These are phyloP conservation scores for Herminia tarsipennalis DNA, from an alignment of 2,888 invertebrate species.

Conservation along the genomic window DNA sequence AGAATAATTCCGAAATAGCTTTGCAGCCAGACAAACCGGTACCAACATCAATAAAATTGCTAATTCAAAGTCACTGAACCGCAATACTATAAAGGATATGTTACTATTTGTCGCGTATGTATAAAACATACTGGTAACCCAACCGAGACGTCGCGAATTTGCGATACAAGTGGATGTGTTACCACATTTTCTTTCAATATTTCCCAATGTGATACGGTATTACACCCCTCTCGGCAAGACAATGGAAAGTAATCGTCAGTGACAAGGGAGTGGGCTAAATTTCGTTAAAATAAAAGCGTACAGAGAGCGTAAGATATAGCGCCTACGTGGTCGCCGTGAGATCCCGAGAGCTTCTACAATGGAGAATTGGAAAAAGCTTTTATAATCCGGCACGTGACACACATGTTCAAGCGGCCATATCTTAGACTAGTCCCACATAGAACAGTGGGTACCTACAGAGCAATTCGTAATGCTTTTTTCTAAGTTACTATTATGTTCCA, in stretches of 20 bases:
- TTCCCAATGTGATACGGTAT: slow-evolving; percentile 81
- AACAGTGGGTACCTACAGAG: slow-evolving; percentile 35
- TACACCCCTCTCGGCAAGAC: slow-evolving; percentile 68
- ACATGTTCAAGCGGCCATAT: slow-evolving; percentile 75
- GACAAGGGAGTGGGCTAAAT: slow-evolving; percentile 80
- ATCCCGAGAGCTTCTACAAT: slow-evolving; percentile 76
- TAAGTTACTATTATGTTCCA: slow-evolving; percentile 54
- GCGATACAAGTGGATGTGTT: slow-evolving; percentile 67
- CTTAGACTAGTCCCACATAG: slow-evolving; percentile 52
- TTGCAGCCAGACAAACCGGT: slow-evolving; percentile 25
- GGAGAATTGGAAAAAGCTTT: slow-evolving; percentile 86
- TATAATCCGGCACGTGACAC: slow-evolving; percentile 84
- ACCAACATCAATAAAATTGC: slow-evolving; percentile 31
- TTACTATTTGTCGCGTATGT: slow-evolving; percentile 14
- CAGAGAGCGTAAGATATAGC: slow-evolving; percentile 83
- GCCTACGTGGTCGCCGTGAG: slow-evolving; percentile 82
- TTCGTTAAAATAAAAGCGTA: slow-evolving; percentile 85
- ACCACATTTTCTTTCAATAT: slow-evolving; percentile 82
- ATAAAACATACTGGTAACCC: slow-evolving; percentile 42
- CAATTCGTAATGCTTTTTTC: slow-evolving; percentile 57
- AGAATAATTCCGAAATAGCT: slow-evolving; percentile 28
- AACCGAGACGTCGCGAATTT: slow-evolving; percentile 52
- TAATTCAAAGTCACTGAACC: slow-evolving; percentile 26
- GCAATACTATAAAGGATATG: slow-evolving; percentile 19
- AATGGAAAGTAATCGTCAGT: slow-evolving; percentile 83